These are phyloP conservation scores for Clamator glandarius DNA, from an alignment of 2,797 vertebrate species.

Conservation along the genomic window DNA sequence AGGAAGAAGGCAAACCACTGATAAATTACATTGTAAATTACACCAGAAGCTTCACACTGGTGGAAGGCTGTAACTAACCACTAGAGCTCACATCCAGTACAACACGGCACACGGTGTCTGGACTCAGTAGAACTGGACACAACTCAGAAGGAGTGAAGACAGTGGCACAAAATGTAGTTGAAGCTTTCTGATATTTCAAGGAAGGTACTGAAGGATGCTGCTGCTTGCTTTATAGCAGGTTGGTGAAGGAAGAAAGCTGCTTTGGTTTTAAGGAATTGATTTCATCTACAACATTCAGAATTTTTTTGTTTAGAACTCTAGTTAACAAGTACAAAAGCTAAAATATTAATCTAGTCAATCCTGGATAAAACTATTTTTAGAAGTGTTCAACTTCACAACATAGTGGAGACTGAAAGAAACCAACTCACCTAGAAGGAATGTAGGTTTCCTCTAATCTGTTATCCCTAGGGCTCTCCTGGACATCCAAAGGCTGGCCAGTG, in stretches of 20 bases:
- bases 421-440: conserved; percentile 65
- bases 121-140: background rate
- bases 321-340: background rate
- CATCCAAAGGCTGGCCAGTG: conserved; percentile 78
- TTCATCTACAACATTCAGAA: background rate
- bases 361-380: background rate
- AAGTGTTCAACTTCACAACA: background rate
- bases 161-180: background rate
- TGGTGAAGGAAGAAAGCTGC: background rate
- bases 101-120: background rate
- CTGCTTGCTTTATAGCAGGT: background rate
- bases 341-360: background rate
- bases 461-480: conserved; percentile 28
- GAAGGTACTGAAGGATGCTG: background rate
- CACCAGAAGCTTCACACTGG: background rate
- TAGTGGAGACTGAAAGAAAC: background rate
- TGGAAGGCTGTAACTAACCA: background rate
- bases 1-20: background rate
- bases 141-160: rapidly evolving
- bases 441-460: conserved; percentile 55
- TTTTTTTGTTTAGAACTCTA: background rate
- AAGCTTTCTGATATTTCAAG: background rate
- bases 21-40: background rate
- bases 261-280: background rate
- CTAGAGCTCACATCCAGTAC: background rate